Conservation (phyloP, 2,797 vertebrate species). For the Poeciliopsis paucimaculata region DNA sequence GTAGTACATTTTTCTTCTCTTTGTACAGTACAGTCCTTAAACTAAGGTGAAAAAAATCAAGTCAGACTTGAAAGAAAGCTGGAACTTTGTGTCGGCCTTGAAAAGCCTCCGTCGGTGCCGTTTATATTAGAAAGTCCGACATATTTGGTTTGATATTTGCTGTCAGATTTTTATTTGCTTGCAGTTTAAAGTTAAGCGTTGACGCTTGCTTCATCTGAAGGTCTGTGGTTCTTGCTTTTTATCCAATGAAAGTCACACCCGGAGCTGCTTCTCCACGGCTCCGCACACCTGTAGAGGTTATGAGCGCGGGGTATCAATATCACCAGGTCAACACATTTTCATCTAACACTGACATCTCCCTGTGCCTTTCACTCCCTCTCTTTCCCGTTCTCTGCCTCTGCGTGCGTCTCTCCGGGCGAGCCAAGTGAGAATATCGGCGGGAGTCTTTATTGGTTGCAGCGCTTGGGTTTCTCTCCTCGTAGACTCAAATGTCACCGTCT, state of each 20-base stretch:
- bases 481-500: slow-evolving; percentile 84
- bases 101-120: background rate
- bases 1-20: background rate
- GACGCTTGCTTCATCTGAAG: slow-evolving; percentile 33
- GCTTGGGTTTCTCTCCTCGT: slow-evolving; percentile 74
- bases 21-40: background rate
- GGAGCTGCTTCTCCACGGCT: slow-evolving; percentile 56
- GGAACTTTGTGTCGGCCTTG: background rate
- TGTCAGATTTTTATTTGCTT: slow-evolving; percentile 13
- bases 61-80: background rate
- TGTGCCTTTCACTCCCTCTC: slow-evolving; percentile 35
- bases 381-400: slow-evolving; percentile 36
- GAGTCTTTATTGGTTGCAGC: slow-evolving; percentile 78
- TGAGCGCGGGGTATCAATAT: slow-evolving; percentile 74
- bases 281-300: slow-evolving; percentile 76
- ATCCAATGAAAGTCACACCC: slow-evolving; percentile 64
- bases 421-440: slow-evolving; percentile 74
- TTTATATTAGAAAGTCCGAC: slow-evolving; percentile 3
- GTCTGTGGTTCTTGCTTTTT: slow-evolving; percentile 57
- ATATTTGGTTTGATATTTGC: slow-evolving; percentile 30
- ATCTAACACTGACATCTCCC: slow-evolving; percentile 75
- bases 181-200: slow-evolving; percentile 36
- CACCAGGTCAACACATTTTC: slow-evolving; percentile 79
- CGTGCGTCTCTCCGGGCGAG: slow-evolving; percentile 49
- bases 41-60: background rate